phyloP scores from a whole-genome alignment of 2,113 vertebrate genomes.

The Indri indri region DNA sequence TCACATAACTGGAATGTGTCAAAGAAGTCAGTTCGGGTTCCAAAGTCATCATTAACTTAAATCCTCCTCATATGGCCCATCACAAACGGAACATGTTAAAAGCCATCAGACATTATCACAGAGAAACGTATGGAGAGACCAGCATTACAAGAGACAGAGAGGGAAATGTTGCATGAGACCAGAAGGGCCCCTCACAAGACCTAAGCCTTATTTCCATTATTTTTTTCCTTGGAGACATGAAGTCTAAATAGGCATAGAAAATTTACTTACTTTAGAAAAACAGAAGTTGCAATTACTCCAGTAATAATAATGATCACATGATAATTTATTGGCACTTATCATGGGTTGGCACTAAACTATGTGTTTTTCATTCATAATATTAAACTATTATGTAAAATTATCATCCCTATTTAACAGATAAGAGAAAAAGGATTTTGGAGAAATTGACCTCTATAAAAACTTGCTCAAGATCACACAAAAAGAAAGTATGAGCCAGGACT shows the following conservation, averaged over 20 bases:
- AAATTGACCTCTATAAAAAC: background rate
- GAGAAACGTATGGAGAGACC: background rate
- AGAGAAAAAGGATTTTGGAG: background rate
- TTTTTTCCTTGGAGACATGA: background rate
- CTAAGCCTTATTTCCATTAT: background rate
- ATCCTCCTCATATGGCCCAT: background rate
- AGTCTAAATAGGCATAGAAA: background rate
- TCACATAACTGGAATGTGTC: background rate
- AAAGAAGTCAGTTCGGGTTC: background rate
- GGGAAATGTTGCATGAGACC: background rate
- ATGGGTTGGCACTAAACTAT: background rate
- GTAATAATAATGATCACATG: too few species aligned
- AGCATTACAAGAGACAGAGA: background rate
- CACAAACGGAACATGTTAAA: background rate
- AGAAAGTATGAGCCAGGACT: background rate
- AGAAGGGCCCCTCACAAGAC: background rate
- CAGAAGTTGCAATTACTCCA: background rate
- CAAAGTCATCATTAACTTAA: background rate
- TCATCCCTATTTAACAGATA: background rate
- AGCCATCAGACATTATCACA: background rate
- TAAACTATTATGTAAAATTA: background rate
- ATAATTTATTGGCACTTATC: background rate
- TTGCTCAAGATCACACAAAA: background rate
- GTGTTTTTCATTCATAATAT: background rate
- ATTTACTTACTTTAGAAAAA: background rate